These are phyloP conservation scores for Coreius guichenoti DNA, from an alignment of 2,797 vertebrate genomes.

Conservation along the genomic window DNA sequence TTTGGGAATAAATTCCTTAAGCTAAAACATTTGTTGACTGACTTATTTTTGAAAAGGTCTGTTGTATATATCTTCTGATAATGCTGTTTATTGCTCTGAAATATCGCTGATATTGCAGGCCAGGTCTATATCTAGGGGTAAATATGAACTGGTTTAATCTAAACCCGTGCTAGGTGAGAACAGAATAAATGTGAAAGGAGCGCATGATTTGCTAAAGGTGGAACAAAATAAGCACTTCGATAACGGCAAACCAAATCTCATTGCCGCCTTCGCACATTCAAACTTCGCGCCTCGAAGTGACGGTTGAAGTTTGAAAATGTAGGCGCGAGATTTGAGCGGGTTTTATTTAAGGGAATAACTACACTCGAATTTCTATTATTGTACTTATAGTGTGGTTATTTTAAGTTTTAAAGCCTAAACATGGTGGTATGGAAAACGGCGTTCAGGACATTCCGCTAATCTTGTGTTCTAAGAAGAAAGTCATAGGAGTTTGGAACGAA, in stretches of 20 bases:
- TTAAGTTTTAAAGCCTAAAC: not conserved
- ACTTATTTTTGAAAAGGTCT: not conserved
- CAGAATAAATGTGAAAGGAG: not conserved
- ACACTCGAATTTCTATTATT: rapidly evolving
- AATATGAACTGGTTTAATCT: not conserved
- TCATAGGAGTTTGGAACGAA: too few relatives aligned
- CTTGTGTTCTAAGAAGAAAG: rapidly evolving
- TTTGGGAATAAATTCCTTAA: constrained; percentile 2
- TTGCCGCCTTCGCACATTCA: not conserved
- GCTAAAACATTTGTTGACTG: not conserved
- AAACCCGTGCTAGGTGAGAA: not conserved
- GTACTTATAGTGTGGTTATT: not conserved
- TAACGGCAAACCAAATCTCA: too few relatives aligned
- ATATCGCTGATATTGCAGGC: not conserved
- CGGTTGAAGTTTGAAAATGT: not conserved
- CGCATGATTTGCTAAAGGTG: not conserved
- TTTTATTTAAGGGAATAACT: not conserved
- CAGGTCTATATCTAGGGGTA: not conserved
- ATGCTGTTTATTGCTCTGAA: not conserved
- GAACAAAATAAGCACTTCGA: too few relatives aligned
- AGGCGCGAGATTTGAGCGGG: not conserved
- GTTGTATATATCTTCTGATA: not conserved
- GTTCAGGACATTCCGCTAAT: not conserved
- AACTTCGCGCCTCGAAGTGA: not conserved
- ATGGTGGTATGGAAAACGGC: not conserved